Evolutionary conservation across 2,797 vertebrate genomes (phyloP).

Genomic region (Sparus aurata): DNA sequence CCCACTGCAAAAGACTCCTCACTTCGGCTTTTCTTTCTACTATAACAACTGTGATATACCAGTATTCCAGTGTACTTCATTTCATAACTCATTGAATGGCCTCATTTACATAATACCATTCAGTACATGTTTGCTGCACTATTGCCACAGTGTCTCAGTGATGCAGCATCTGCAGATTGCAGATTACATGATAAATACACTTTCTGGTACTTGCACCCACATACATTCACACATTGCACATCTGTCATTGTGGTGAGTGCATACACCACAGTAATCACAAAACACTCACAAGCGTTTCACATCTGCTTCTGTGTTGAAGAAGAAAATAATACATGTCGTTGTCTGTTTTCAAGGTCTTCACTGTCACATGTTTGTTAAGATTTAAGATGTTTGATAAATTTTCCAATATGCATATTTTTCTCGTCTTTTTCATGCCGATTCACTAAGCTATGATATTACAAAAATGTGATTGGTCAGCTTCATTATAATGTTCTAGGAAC

Average conservation of each 20-base stretch:
- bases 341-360: not conserved
- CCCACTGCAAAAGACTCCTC: not conserved
- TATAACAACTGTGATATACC: not conserved
- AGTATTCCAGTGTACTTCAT: not conserved
- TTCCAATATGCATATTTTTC: too few relatives aligned
- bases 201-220: slow-evolving; percentile 23
- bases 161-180: not conserved
- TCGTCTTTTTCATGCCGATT: too few relatives aligned
- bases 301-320: not conserved
- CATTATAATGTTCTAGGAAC: too few relatives aligned
- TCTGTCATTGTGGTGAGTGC: slow-evolving; percentile 22
- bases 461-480: too few relatives aligned
- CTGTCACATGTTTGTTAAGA: not conserved
- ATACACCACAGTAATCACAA: slow-evolving; percentile 12
- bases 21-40: not conserved
- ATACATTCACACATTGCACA: slow-evolving; percentile 33
- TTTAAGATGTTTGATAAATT: too few relatives aligned
- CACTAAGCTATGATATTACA: too few relatives aligned
- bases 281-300: slow-evolving; percentile 16
- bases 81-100: not conserved
- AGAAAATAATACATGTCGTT: not conserved
- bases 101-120: not conserved
- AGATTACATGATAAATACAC: slow-evolving; percentile 6
- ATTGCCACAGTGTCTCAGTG: not conserved
- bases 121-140: not conserved